Percentiles rank a stretch among this genome's conserved stretches.
These are phyloP conservation scores for Bujurquina vittata DNA, from an alignment of 2,113 vertebrate species.

Conservation along the genomic window DNA sequence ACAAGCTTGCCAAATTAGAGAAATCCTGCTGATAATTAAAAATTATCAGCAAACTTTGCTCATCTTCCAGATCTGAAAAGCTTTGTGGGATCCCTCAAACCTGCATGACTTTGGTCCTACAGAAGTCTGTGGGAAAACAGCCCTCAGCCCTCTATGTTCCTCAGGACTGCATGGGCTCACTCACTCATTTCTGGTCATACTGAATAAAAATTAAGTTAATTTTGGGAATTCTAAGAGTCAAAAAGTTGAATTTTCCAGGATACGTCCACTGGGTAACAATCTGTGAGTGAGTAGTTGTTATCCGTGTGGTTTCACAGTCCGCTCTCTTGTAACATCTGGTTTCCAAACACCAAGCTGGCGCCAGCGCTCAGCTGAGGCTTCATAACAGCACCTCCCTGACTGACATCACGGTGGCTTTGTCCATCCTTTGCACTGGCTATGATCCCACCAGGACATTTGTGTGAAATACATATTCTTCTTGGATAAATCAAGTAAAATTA, in stretches of 20 bases:
- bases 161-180: no score
- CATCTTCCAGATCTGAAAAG: no score
- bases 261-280: not conserved
- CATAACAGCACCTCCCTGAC: not conserved
- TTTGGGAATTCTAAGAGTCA: no score
- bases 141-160: no score
- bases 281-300: not conserved
- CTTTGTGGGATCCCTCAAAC: no score
- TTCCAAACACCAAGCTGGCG: not conserved
- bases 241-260: not conserved
- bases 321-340: not conserved
- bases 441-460: not conserved
- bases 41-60: not conserved
- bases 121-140: no score
- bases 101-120: no score
- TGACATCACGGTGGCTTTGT: not conserved
- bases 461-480: fast-evolving
- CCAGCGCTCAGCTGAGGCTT: not conserved
- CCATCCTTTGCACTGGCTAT: not conserved
- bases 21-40: not conserved
- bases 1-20: no score
- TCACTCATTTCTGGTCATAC: no score
- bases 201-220: no score
- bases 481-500: not conserved
- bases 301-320: not conserved